Percentiles rank a stretch among this genome's conserved stretches.
These are phyloP conservation scores for Lepidocolaptes lacrymiger DNA, from an alignment of 2,797 vertebrate genomes.

Conservation along the genomic window DNA sequence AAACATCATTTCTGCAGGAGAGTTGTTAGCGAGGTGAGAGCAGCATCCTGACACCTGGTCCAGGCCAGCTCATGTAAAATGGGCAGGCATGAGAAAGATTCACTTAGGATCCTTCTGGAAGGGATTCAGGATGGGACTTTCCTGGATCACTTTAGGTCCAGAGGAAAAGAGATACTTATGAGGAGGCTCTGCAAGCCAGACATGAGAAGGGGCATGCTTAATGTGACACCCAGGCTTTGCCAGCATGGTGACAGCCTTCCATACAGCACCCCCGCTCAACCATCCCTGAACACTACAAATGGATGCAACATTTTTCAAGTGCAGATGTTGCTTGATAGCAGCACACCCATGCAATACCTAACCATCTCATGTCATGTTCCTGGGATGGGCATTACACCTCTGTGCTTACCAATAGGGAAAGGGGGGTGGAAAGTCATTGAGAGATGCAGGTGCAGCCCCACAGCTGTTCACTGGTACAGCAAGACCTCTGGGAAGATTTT, in stretches of 20 bases:
- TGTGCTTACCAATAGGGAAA: rapidly evolving
- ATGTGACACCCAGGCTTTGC: not conserved
- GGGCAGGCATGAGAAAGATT: not conserved
- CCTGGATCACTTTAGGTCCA: not conserved
- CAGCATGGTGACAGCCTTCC: rapidly evolving
- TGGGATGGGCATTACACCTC: not conserved
- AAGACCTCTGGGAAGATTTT: not conserved
- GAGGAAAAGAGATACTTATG: not conserved
- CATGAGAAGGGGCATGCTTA: rapidly evolving
- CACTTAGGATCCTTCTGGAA: not conserved
- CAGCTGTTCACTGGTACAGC: rapidly evolving
- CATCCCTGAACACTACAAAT: not conserved
- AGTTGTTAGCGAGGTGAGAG: not conserved
- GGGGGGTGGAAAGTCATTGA: rapidly evolving
- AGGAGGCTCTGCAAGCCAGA: not conserved
- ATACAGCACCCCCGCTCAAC: not conserved
- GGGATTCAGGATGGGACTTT: not conserved
- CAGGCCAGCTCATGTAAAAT: rapidly evolving
- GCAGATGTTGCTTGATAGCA: not conserved
- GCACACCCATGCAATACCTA: not conserved
- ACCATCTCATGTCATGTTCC: rapidly evolving
- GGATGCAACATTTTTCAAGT: not conserved
- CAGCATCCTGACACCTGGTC: not conserved
- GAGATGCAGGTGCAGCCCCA: not conserved
- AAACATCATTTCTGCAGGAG: not conserved